Percentiles rank a stretch among this genome's conserved stretches.
These are phyloP conservation scores for Ammospiza maritima DNA, from an alignment of 2,797 vertebrate species.

Conservation along the genomic window DNA sequence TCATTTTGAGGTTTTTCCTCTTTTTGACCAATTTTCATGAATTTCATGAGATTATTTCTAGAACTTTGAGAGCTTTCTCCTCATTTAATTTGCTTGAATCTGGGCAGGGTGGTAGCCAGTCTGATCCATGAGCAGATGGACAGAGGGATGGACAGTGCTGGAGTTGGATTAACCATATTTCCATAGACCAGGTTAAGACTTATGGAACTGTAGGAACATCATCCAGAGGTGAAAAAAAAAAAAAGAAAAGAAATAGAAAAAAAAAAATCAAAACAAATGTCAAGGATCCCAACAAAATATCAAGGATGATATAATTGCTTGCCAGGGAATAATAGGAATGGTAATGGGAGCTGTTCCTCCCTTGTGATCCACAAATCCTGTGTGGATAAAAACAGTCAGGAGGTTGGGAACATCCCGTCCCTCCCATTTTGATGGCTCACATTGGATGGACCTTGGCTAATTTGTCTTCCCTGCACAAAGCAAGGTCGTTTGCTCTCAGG, in stretches of 20 bases:
- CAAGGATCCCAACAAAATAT: not conserved
- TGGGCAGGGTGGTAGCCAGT: not conserved
- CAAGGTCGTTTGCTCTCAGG: constrained; percentile 18
- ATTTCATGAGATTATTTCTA: not conserved
- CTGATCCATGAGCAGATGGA: rapidly evolving
- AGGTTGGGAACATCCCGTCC: not conserved
- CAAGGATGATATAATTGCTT: not conserved
- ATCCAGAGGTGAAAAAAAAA: not conserved
- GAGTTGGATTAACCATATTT: not conserved
- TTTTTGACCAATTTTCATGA: not conserved
- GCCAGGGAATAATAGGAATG: not conserved
- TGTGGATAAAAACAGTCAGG: not conserved
- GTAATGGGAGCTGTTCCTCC: not conserved
- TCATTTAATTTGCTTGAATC: not conserved
- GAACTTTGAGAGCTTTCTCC: not conserved
- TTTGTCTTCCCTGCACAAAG: not conserved
- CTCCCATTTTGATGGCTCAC: not conserved
- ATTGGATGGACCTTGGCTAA: constrained; percentile 45
- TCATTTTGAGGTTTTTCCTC: not conserved
- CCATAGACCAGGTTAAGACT: not conserved
- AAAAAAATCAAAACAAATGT: not conserved
- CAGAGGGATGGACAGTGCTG: not conserved
- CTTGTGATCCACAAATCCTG: not conserved
- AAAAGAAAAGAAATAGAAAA: not conserved
- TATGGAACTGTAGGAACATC: not conserved